Conservation (phyloP, 2,888 invertebrate species). For the Euclidia mi region DNA sequence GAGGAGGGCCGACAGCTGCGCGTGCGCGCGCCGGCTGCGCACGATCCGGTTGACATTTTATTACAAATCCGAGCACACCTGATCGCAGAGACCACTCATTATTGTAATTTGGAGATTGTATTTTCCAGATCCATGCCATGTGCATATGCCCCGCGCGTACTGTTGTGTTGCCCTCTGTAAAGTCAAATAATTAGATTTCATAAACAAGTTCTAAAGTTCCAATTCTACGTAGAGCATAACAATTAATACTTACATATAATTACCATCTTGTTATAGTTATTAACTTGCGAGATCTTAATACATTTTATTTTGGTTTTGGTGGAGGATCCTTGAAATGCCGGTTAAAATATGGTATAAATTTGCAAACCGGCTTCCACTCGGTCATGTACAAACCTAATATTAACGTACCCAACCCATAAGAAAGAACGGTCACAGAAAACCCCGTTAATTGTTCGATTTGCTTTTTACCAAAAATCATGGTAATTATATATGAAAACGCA, state of each 20-base stretch:
- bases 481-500: not conserved
- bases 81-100: slow-evolving; percentile 83
- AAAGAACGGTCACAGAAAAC: slow-evolving; percentile 86
- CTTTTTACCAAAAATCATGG: slow-evolving; percentile 86
- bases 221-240: too few relatives aligned
- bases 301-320: not conserved
- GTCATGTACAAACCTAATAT: slow-evolving; percentile 89
- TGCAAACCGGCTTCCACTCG: slow-evolving; percentile 93
- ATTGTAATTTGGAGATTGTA: slow-evolving; percentile 67
- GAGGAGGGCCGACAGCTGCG: slow-evolving; percentile 84
- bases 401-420: slow-evolving; percentile 88
- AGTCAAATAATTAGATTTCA: slow-evolving; percentile 15
- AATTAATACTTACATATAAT: slow-evolving; percentile 2
- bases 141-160: slow-evolving; percentile 73
- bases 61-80: slow-evolving; percentile 87
- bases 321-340: slow-evolving; percentile 5
- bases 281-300: not conserved
- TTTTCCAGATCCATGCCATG: slow-evolving; percentile 55
- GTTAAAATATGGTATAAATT: slow-evolving; percentile 92
- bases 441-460: slow-evolving; percentile 86
- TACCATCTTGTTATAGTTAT: not conserved
- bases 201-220: too few relatives aligned
- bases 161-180: slow-evolving; percentile 24
- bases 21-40: slow-evolving; percentile 78
- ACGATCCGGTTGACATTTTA: slow-evolving; percentile 82